Conservation (phyloP, 2,888 invertebrate species). For the Acrobasis suavella region DNA sequence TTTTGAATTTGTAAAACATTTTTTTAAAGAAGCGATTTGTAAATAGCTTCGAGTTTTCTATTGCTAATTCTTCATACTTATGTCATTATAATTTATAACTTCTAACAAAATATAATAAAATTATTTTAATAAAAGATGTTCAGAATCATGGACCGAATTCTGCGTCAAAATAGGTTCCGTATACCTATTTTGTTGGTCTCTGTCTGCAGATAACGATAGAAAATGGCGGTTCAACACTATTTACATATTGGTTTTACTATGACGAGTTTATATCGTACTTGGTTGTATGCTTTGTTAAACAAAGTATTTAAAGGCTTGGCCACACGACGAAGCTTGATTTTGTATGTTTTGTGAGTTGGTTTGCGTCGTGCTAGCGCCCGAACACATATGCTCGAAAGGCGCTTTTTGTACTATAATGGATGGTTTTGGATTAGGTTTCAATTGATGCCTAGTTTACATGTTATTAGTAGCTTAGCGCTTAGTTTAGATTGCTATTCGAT, state of each 20-base stretch:
- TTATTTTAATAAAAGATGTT: too few relatives aligned
- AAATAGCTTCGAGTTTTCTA: too few relatives aligned
- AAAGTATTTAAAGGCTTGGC: background rate
- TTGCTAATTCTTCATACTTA: too few relatives aligned
- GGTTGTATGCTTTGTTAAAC: background rate
- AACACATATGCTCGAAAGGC: background rate
- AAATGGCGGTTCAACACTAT: background rate
- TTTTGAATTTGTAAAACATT: too few relatives aligned
- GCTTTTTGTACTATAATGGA: background rate
- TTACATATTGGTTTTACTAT: background rate
- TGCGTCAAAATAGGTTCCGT: too few relatives aligned
- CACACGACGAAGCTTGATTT: background rate
- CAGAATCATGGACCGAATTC: too few relatives aligned
- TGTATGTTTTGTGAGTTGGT: slow-evolving; percentile 1
- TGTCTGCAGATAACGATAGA: too few relatives aligned
- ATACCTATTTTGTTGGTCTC: too few relatives aligned
- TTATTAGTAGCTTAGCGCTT: background rate
- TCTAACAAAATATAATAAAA: too few relatives aligned
- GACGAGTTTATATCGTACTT: background rate
- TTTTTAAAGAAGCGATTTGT: too few relatives aligned
- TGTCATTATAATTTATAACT: too few relatives aligned
- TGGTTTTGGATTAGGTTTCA: background rate
- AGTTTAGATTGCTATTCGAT: too few relatives aligned
- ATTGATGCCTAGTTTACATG: background rate
- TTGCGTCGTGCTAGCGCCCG: background rate